phyloP scores from a whole-genome alignment of 2,888 invertebrate genomes.

The Neoaliturus tenellus region DNA sequence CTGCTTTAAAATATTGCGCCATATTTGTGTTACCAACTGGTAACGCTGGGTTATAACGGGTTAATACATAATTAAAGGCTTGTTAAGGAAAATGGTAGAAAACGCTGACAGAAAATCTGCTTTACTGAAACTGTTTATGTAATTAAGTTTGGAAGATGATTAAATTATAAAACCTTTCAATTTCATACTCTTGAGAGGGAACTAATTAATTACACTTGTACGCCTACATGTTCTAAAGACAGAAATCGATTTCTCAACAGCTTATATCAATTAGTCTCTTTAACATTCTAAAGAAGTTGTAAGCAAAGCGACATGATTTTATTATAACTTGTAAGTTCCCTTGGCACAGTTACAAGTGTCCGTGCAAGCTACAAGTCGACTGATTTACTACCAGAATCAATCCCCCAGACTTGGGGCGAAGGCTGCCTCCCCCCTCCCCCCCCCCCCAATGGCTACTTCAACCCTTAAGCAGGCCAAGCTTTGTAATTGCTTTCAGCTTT shows the following conservation, averaged over 20 bases:
- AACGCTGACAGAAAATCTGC: no score
- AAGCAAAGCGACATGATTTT: not conserved
- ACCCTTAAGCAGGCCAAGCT: not conserved
- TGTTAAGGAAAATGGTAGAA: no score
- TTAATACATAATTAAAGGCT: no score
- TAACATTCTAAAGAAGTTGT: not conserved
- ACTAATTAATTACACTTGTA: no score
- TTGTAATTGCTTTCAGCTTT: not conserved
- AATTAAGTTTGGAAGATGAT: no score
- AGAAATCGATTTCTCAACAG: not conserved
- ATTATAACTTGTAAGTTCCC: not conserved
- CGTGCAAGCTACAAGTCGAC: not conserved
- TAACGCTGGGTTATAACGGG: no score
- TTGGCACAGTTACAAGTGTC: conserved; percentile 11
- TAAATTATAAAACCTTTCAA: no score
- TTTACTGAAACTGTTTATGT: no score
- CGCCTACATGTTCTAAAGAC: no score
- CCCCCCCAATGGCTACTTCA: not conserved
- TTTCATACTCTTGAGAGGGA: no score
- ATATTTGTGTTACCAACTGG: no score
- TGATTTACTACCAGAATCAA: conserved; percentile 17
- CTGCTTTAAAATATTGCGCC: no score
- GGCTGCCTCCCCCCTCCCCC: not conserved
- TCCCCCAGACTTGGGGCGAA: not conserved
- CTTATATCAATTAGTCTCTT: not conserved